Percentiles rank a stretch among this genome's conserved stretches.
phyloP scores from a whole-genome alignment of 2,797 vertebrate genomes.

The Alcedo atthis region DNA sequence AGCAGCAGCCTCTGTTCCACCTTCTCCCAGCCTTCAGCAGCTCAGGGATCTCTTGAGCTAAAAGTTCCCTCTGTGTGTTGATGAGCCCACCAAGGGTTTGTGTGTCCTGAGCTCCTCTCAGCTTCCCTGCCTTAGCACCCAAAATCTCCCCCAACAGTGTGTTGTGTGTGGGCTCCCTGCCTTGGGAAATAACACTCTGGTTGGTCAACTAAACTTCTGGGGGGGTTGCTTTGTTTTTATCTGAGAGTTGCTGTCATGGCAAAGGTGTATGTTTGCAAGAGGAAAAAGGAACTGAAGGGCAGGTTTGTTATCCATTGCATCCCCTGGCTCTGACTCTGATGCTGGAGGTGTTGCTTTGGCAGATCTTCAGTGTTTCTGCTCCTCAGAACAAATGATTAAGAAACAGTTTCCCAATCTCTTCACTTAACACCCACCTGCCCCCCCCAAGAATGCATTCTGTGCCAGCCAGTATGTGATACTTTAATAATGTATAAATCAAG shows the following conservation, averaged over 20 bases:
- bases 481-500: conserved; percentile 81
- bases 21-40: background rate
- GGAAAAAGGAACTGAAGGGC: background rate
- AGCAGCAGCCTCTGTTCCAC: fast-evolving
- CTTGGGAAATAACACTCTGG: background rate
- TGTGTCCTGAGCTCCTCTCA: background rate
- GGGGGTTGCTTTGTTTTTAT: background rate
- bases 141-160: background rate
- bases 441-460: conserved; percentile 31
- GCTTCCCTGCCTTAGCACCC: background rate
- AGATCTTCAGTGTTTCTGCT: conserved; percentile 16
- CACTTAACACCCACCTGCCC: background rate
- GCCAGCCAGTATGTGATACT: conserved; percentile 50
- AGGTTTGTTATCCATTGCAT: background rate
- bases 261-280: conserved; percentile 40
- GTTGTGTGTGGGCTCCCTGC: background rate
- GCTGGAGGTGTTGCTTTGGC: background rate
- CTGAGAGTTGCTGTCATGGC: background rate
- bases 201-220: background rate
- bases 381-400: conserved; percentile 18
- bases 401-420: conserved; percentile 48
- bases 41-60: background rate
- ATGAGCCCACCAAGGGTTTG: background rate
- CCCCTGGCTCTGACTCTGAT: background rate
- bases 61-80: background rate